These are phyloP conservation scores for Antechinus flavipes DNA, from an alignment of 2,113 vertebrate genomes.

Conservation along the genomic window DNA sequence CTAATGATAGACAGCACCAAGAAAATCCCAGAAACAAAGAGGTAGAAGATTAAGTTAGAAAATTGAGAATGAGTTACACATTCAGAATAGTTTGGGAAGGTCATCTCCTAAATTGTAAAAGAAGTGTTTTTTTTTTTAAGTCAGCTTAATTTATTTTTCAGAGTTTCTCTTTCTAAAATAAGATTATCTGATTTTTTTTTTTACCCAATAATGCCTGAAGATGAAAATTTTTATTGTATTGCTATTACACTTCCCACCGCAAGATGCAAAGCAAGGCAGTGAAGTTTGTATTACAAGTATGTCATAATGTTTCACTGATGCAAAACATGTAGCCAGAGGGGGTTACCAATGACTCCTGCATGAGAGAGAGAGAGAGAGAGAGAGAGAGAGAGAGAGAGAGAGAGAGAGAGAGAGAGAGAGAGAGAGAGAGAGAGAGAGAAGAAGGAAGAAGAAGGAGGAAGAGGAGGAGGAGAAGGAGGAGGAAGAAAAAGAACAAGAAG, in stretches of 20 bases:
- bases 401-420: constrained; percentile 35
- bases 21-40: neutral
- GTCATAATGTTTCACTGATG: constrained; percentile 89
- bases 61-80: neutral
- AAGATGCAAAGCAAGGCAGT: constrained; percentile 87
- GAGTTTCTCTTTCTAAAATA: constrained; percentile 18
- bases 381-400: constrained; percentile 26
- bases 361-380: constrained; percentile 78
- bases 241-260: constrained; percentile 86
- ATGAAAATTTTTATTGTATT: constrained; percentile 81
- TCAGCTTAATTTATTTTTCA: neutral
- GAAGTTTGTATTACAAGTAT: constrained; percentile 90
- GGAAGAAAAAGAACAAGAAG: constrained; percentile 41
- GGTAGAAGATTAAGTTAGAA: neutral
- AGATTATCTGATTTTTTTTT: constrained; percentile 48
- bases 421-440: constrained; percentile 46
- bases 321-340: constrained; percentile 93
- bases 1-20: neutral
- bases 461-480: constrained; percentile 42
- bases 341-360: constrained; percentile 90
- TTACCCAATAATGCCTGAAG: constrained; percentile 71
- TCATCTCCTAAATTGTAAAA: neutral
- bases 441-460: constrained; percentile 33
- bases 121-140: neutral
- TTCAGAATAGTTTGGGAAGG: neutral